Base-by-base conservation (phyloP, 2,797 vertebrate species). In the Sardinella longiceps region DNA sequence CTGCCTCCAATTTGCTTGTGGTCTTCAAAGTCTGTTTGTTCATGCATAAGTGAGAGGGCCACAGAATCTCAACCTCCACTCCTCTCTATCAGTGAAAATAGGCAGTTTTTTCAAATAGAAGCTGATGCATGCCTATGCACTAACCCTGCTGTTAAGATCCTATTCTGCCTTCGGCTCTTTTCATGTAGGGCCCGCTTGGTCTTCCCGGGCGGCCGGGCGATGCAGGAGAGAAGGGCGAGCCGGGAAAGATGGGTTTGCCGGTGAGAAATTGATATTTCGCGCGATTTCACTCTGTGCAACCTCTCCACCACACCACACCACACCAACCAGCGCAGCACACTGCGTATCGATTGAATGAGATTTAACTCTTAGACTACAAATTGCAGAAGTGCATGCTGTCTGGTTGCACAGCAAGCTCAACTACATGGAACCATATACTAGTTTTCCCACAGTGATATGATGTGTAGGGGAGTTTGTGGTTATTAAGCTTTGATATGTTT, bases 171-270 rank as follows among this genome's bases (percentile, higher is more conserved):
- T 14, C 50, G 56, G 18, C 50, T 83, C 5, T 15, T 28, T 53
- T 74, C 77, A 87, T 25, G 84, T 84, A 98, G 97, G 97, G 97
- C 43, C 93, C 95, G 0, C 88, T 96, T 9, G 97, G 97, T 12
- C 88, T 97, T 46, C 95, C 96, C 0, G 97, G 97, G 50, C 94
- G 90, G 83, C 92, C 93, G 6, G 97, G 97, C 45, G 95, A 96
- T 80, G 87, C 86, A 2, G 97, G 96, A 81, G 91, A 92, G 15
- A 97, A 96, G 92, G 97, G 97, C 10, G 94, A 96, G 3, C 0
- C 56, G 77, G 95, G 95, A 28, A 91, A 85, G 2, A 28, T 85
- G 45, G 95, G 95, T 15, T 81, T 84, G 20, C 30, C 90, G 18
- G 95, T 96, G 87, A 90, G 93, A 90, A 88, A 43, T 39, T 20